Conservation (phyloP, 2,888 invertebrate genomes). For the Piscicola geometra region DNA sequence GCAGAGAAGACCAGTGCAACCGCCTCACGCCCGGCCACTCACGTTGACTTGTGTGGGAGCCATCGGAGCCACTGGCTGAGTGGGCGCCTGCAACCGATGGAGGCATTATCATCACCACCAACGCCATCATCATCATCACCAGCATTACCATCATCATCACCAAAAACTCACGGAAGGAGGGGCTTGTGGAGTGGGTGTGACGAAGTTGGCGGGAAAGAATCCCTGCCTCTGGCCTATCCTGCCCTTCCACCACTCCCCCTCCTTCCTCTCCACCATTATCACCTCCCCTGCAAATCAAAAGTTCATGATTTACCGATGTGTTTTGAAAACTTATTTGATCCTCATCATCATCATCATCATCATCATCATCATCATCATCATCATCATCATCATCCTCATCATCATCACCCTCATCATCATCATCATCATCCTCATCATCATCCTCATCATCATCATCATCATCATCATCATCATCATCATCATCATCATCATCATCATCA, state of each 20-base stretch:
- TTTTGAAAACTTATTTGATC: neutral
- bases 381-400: conserved; percentile 13
- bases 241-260: conserved; percentile 99
- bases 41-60: conserved; percentile 23
- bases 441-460: conserved; percentile 30
- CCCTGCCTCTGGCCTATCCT: conserved; percentile 75
- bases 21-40: no score
- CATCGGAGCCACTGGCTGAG: conserved; percentile 11
- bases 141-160: no score
- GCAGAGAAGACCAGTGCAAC: no score
- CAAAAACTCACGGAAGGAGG: no score
- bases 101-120: no score
- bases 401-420: conserved; percentile 12
- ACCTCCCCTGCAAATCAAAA: conserved; percentile 75
- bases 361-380: conserved; percentile 6
- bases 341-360: neutral
- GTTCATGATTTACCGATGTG: no score
- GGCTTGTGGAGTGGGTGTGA: conserved; percentile 5
- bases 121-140: no score
- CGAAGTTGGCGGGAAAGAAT: conserved; percentile 84
- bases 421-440: neutral
- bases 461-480: conserved; percentile 33
- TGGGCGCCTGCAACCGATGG: no score
- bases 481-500: conserved; percentile 29
- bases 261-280: conserved; percentile 77